A percentile compares a stretch with the other conserved stretches of the same genome.
Conservation (phyloP, 2,113 vertebrate species). For the Sardina pilchardus region DNA sequence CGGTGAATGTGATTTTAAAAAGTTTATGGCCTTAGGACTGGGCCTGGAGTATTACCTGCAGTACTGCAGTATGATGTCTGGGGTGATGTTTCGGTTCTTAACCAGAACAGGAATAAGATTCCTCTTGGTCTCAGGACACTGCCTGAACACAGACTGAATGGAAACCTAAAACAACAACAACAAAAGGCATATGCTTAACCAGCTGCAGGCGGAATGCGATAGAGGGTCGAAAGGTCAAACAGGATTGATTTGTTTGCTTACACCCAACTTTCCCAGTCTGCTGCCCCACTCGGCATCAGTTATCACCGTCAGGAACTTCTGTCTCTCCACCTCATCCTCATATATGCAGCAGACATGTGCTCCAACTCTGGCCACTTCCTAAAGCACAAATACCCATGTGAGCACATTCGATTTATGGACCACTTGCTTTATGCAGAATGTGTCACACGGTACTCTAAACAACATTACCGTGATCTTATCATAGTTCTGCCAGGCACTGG, state of each 20-base stretch:
- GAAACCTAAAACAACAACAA: conserved; percentile 84
- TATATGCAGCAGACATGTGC: conserved; percentile 78
- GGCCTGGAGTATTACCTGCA: conserved; percentile 78
- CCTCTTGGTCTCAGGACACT: conserved; percentile 80
- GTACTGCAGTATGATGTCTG: conserved; percentile 82
- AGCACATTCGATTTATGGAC: neutral
- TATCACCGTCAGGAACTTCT: conserved; percentile 81
- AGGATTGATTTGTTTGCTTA: conserved; percentile 54
- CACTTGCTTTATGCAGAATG: neutral
- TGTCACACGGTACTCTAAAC: neutral
- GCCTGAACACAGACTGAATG: conserved; percentile 89
- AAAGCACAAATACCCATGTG: conserved; percentile 20
- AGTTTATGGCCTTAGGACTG: neutral
- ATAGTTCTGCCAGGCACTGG: conserved; percentile 91
- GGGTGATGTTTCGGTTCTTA: conserved; percentile 79
- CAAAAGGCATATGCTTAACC: neutral
- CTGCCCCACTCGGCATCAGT: conserved; percentile 91
- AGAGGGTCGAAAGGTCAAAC: neutral
- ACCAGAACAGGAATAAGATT: conserved; percentile 82
- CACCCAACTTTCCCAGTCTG: conserved; percentile 82
- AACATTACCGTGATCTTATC: conserved; percentile 84
- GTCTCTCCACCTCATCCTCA: conserved; percentile 68
- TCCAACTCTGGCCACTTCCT: conserved; percentile 88
- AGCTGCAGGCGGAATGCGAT: neutral
- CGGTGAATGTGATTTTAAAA: no score